A percentile compares a stretch with the other conserved stretches of the same genome.
phyloP scores from a whole-genome alignment of 1,140 invertebrate genomes.

The Megalonaias nervosa region DNA sequence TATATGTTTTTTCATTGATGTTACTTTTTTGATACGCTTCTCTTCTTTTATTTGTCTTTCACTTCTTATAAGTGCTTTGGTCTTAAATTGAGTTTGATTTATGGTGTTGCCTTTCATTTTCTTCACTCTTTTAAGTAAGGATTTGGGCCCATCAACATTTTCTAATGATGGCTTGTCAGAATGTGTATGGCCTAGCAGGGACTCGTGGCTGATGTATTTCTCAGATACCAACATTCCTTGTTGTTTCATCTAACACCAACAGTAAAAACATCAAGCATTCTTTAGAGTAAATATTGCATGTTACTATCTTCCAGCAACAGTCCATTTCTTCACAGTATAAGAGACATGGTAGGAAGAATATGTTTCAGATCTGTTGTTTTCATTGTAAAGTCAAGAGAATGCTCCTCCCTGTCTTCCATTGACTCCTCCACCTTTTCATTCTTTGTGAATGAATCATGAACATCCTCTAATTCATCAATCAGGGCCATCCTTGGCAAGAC shows the following conservation, averaged over 20 bases:
- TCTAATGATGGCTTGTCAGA: slow-evolving; percentile 14
- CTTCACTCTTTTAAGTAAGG: slow-evolving; percentile 14
- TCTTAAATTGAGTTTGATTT: not conserved
- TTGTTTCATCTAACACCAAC: slow-evolving; percentile 12
- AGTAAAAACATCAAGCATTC: not conserved
- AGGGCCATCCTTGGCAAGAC: slow-evolving; percentile 19
- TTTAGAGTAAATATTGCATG: slow-evolving; percentile 15
- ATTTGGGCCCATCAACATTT: slow-evolving; percentile 13
- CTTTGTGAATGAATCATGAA: not conserved
- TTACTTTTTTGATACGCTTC: slow-evolving; percentile 1
- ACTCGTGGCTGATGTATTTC: not conserved
- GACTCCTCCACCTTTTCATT: too few relatives aligned
- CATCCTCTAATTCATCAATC: slow-evolving; percentile 12
- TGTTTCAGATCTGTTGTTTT: slow-evolving; percentile 4
- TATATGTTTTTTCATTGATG: slow-evolving; percentile 13
- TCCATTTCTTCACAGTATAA: slow-evolving; percentile 13
- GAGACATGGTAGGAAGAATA: slow-evolving; percentile 5
- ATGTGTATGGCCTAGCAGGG: slow-evolving; percentile 13
- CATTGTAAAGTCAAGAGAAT: not conserved
- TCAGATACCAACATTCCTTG: slow-evolving; percentile 20
- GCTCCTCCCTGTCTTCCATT: too few relatives aligned
- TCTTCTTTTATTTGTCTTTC: slow-evolving; percentile 8
- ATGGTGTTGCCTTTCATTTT: slow-evolving; percentile 27
- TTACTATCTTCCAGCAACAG: slow-evolving; percentile 2
- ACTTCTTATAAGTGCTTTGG: slow-evolving; percentile 15